Percentiles rank a stretch among this genome's conserved stretches.
phyloP scores from a whole-genome alignment of 1,140 invertebrate species.

The Euschistus heros region DNA sequence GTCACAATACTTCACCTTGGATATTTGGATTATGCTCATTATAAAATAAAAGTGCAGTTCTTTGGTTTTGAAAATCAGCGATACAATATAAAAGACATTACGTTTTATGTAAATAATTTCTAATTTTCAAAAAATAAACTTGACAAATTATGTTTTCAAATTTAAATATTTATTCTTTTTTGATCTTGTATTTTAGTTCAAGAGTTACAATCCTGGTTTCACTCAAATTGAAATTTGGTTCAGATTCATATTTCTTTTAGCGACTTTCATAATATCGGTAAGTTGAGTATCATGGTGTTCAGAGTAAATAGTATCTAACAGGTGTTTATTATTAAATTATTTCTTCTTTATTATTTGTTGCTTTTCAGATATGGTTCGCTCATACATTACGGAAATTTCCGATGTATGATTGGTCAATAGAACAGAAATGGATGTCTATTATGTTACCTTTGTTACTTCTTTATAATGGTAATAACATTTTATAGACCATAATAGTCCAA shows the following conservation, averaged over 20 bases:
- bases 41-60: slow-evolving; percentile 74
- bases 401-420: slow-evolving; percentile 89
- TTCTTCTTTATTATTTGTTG: too few species aligned
- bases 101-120: slow-evolving; percentile 72
- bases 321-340: too few species aligned
- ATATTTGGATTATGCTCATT: slow-evolving; percentile 78
- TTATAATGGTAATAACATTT: slow-evolving; percentile 70
- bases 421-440: slow-evolving; percentile 91
- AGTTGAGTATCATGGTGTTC: too few species aligned
- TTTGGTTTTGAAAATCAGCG: slow-evolving; percentile 71
- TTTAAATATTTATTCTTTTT: slow-evolving; percentile 15
- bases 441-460: slow-evolving; percentile 79
- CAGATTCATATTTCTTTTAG: slow-evolving; percentile 79
- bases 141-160: neutral
- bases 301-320: too few species aligned
- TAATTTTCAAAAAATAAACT: neutral
- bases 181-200: slow-evolving; percentile 63
- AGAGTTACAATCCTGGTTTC: slow-evolving; percentile 88
- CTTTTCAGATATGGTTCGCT: slow-evolving; percentile 75
- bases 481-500: too few species aligned
- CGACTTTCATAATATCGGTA: slow-evolving; percentile 80
- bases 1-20: slow-evolving; percentile 81
- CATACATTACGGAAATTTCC: slow-evolving; percentile 79
- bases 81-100: slow-evolving; percentile 71
- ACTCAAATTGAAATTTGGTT: slow-evolving; percentile 97